These are phyloP conservation scores for Salvator merianae DNA, from an alignment of 2,113 vertebrate species.

Conservation along the genomic window DNA sequence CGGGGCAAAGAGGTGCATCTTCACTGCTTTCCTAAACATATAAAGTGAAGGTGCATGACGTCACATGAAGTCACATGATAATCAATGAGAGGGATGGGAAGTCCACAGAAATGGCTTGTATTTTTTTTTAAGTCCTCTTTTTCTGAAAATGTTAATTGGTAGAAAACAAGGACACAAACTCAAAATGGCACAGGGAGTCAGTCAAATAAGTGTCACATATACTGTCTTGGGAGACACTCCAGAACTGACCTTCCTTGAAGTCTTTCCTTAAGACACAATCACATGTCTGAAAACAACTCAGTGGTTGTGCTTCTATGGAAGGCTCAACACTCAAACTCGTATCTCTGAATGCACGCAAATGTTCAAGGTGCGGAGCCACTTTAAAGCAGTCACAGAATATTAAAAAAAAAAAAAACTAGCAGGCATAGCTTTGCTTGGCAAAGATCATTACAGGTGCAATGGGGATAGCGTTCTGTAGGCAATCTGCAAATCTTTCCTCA, in stretches of 20 bases:
- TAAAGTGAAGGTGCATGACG: too few relatives aligned
- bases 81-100: not conserved
- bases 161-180: not conserved
- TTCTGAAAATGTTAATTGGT: not conserved
- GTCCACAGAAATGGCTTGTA: not conserved
- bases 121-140: not conserved
- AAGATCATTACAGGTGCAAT: too few relatives aligned
- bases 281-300: not conserved
- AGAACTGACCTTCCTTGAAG: not conserved
- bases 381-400: not conserved
- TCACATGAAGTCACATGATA: too few relatives aligned
- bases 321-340: not conserved
- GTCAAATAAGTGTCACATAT: too few relatives aligned
- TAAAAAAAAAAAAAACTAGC: not conserved
- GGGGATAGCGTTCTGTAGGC: too few relatives aligned
- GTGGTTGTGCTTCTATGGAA: too few relatives aligned
- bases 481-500: too few relatives aligned
- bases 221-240: not conserved
- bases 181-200: not conserved
- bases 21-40: too few relatives aligned
- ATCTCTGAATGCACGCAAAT: not conserved
- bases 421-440: too few relatives aligned
- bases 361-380: not conserved
- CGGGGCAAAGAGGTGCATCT: too few relatives aligned
- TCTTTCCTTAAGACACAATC: not conserved